These are phyloP conservation scores for Oncopeltus fasciatus DNA, from an alignment of 1,140 invertebrate genomes.

Conservation along the genomic window DNA sequence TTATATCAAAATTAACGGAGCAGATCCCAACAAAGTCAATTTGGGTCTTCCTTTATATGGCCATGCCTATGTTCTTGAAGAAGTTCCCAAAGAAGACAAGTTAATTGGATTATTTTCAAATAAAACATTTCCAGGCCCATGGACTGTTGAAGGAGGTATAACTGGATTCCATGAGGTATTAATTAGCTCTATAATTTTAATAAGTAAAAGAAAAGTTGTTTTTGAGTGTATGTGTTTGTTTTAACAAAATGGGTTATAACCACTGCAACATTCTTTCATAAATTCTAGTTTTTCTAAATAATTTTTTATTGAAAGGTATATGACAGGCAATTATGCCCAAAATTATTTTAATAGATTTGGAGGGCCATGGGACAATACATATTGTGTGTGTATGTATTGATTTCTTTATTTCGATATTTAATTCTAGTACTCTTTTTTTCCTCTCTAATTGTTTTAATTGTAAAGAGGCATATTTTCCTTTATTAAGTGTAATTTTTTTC, in stretches of 20 bases:
- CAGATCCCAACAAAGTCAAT: constrained; percentile 57
- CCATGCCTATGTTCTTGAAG: constrained; percentile 49
- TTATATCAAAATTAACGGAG: constrained; percentile 54
- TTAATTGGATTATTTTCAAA: constrained; percentile 34
- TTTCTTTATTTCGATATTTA: not conserved
- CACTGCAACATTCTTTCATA: not conserved
- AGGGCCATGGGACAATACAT: not conserved
- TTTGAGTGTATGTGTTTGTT: not conserved
- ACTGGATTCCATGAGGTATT: constrained; percentile 71
- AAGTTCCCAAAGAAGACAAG: constrained; percentile 29
- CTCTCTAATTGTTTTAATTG: not conserved
- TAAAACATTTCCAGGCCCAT: constrained; percentile 54
- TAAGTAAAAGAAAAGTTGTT: not conserved
- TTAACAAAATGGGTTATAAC: not conserved
- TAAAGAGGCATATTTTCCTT: not conserved
- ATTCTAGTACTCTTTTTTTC: not conserved
- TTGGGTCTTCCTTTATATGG: constrained; percentile 74
- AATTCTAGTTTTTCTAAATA: not conserved
- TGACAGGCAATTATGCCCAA: not conserved
- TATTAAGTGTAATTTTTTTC: not conserved
- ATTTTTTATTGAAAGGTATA: not conserved
- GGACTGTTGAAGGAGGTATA: constrained; percentile 62
- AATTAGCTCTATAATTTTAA: not conserved
- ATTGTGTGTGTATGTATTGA: not conserved
- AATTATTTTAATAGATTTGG: not conserved